Evolutionary conservation across 2,797 vertebrate genomes (phyloP).

Genomic region (Dendrocincla tyrannina): DNA sequence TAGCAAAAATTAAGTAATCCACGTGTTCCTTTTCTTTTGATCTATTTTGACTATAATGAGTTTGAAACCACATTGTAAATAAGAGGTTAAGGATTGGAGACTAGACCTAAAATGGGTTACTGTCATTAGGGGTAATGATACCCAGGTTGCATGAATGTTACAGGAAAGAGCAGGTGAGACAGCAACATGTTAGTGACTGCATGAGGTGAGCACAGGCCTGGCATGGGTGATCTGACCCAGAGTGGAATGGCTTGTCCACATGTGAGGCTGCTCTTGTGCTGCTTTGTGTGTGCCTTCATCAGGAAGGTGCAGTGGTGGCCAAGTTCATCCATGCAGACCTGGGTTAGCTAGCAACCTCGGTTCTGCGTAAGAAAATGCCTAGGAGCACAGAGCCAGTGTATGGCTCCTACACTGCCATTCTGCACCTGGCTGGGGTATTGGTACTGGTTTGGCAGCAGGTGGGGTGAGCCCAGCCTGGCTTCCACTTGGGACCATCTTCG

Average conservation of each 20-base stretch:
- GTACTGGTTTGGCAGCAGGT: neutral
- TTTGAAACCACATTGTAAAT: neutral
- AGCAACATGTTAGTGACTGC: neutral
- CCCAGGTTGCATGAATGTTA: neutral
- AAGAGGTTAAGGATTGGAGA: neutral
- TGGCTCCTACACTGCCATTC: neutral
- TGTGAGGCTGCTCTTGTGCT: neutral
- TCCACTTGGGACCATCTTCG: too few relatives aligned
- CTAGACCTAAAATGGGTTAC: neutral
- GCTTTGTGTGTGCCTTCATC: neutral
- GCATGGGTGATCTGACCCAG: neutral
- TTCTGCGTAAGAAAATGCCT: neutral
- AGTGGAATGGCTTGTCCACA: neutral
- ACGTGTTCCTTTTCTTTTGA: neutral
- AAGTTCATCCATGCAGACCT: neutral
- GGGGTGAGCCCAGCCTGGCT: neutral
- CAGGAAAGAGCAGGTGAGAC: neutral
- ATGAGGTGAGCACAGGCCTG: neutral
- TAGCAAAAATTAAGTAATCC: neutral
- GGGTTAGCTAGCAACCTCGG: neutral
- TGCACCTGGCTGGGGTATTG: neutral
- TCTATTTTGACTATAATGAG: neutral
- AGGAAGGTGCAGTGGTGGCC: too few relatives aligned
- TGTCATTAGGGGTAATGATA: neutral
- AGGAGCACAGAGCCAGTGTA: rapidly evolving